Evolutionary conservation across 1,140 invertebrate genomes (phyloP), one percentile per base, ranked within the genome.

Genomic region (Lepidurus couesii): DNA sequence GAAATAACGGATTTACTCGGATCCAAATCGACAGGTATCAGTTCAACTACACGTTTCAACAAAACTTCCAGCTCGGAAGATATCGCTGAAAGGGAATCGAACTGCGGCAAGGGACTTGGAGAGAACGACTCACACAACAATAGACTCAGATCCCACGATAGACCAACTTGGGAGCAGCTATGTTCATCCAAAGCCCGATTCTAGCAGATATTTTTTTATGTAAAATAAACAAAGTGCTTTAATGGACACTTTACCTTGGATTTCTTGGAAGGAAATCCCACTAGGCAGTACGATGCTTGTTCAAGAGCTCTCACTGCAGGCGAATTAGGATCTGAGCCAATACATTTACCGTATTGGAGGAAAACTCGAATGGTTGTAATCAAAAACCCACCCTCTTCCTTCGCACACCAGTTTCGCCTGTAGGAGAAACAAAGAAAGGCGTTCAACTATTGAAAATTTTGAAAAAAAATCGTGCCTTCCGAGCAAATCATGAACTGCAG

Each of bases 401-500:
- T 88, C 65, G 90, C 90, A 84, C 95, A 97, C 91, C 91, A 94
- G 0, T 86, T 86, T 74, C 90, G 87, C 78, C 89, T 88, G 24
- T 79, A 45, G 16, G 1, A 9, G 21, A 65, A 16, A 65, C 7
- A 73, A 74, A 75, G 53, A 79, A 43, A 78, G 1, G 26, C 42
- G 7, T 53, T 21, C 21, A 75, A 21, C 16, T 13, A 34, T 53
- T 77, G 13, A 44, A 44, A 77, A 47, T 10, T 47, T 47, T 47
- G 45, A 47, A 3, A 11, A 47, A 47, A 47, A 16, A 3, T 47
- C 83, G 84, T 85, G 89, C 84, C 87, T 88, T 80, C 93, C 93
- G 45, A 96, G 87, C 84, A 93, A 93, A 81, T 96, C 93, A 85
- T 97, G 95, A 13, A 89, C 93, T 78, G 90, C 91, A 82, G 94